Conservation (phyloP, 2,797 vertebrate genomes). For the Bucorvus abyssinicus region DNA sequence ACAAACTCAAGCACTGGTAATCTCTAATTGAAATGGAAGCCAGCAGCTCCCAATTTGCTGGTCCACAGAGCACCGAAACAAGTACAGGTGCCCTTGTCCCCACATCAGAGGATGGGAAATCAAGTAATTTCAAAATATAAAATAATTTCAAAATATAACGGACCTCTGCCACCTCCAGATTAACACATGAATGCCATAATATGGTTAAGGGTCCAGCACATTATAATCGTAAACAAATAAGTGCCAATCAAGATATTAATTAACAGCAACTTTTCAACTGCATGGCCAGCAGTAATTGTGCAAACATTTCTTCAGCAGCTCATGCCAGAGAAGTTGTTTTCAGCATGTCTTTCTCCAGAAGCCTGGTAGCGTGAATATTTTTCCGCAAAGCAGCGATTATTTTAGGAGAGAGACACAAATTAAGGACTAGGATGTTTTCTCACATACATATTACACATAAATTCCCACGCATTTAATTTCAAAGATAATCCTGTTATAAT, state of each 20-base stretch:
- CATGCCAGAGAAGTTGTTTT: neutral
- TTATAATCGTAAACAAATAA: neutral
- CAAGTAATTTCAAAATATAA: neutral
- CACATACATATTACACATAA: neutral
- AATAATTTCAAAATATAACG: neutral
- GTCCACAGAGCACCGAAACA: neutral
- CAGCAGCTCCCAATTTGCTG: neutral
- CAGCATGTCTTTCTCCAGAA: neutral
- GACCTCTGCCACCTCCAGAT: neutral
- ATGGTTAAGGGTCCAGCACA: neutral
- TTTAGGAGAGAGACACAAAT: neutral
- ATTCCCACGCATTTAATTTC: neutral
- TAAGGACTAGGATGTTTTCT: neutral
- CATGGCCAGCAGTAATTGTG: neutral
- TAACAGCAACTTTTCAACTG: neutral
- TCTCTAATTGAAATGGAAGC: neutral
- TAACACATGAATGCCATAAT: neutral
- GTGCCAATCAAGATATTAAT: neutral
- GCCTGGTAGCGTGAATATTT: neutral
- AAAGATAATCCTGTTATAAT: neutral
- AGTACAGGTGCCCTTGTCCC: neutral
- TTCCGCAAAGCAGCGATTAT: neutral
- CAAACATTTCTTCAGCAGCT: neutral
- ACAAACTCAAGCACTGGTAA: neutral
- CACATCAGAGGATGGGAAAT: neutral